Percentiles rank a stretch among this genome's conserved stretches.
phyloP scores from a whole-genome alignment of 2,888 invertebrate genomes.

The Aphrophora alni region DNA sequence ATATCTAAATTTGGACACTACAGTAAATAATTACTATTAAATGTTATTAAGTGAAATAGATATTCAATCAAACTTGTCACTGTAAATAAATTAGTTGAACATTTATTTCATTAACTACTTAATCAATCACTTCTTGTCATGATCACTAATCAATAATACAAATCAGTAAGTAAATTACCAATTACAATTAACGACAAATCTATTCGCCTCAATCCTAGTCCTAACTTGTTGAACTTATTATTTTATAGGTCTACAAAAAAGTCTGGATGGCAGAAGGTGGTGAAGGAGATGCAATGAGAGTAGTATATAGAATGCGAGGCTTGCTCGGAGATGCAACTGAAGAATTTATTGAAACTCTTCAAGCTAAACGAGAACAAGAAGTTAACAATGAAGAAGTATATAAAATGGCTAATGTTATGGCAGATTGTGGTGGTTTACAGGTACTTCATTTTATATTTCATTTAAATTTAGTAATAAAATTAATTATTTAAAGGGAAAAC shows the following conservation, averaged over 20 bases:
- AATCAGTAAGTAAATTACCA: too few relatives aligned
- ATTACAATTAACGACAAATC: too few relatives aligned
- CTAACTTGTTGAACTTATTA: neutral
- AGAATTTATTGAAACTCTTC: conserved; percentile 95
- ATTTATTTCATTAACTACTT: too few relatives aligned
- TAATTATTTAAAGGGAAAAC: neutral
- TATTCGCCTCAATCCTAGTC: too few relatives aligned
- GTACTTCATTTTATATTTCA: too few relatives aligned
- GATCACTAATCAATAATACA: too few relatives aligned
- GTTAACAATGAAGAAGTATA: conserved; percentile 96
- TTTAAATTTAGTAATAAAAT: neutral
- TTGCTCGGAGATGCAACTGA: conserved; percentile 98
- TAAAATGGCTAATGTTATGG: conserved; percentile 85
- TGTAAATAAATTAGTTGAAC: too few relatives aligned
- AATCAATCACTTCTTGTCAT: too few relatives aligned
- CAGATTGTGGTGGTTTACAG: conserved; percentile 76
- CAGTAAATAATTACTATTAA: too few relatives aligned
- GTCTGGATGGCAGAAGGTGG: conserved; percentile 87
- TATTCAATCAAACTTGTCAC: too few relatives aligned
- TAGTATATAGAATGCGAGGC: conserved; percentile 97
- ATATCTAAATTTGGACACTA: too few relatives aligned
- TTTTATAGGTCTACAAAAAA: conserved; percentile 68
- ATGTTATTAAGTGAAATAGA: too few relatives aligned
- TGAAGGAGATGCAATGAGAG: conserved; percentile 95
- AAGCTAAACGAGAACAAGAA: conserved; percentile 81